Conservation (phyloP, 2,797 vertebrate genomes). For the Menidia menidia region DNA sequence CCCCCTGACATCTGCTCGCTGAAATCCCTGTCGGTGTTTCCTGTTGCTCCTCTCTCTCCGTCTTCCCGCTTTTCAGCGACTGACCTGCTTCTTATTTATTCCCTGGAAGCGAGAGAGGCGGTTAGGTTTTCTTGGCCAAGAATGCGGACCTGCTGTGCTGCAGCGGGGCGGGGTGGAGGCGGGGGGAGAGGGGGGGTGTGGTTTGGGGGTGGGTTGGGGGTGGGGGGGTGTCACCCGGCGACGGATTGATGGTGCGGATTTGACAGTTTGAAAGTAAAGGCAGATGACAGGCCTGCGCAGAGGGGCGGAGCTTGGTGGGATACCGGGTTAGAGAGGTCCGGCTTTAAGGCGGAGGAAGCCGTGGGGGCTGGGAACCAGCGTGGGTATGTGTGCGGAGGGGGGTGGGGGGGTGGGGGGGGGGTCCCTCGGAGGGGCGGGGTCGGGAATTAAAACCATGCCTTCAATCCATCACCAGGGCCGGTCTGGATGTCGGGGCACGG, state of each 20-base stretch:
- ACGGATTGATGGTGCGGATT: conserved; percentile 44
- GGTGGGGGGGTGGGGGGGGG: conserved; percentile 22
- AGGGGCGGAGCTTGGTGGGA: conserved; percentile 52
- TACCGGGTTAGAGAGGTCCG: conserved; percentile 61
- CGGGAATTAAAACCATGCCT: conserved; percentile 81
- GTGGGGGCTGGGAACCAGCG: neutral
- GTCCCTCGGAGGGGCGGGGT: conserved; percentile 34
- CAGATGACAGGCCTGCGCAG: conserved; percentile 52
- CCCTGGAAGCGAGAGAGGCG: conserved; percentile 37
- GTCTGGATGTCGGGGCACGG: conserved; percentile 70
- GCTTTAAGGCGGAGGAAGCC: conserved; percentile 17
- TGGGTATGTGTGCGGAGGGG: conserved; percentile 27
- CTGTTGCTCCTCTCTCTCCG: neutral
- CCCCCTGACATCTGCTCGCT: neutral
- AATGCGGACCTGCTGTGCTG: conserved; percentile 35
- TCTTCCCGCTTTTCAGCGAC: conserved; percentile 7
- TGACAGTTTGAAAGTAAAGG: conserved; percentile 55
- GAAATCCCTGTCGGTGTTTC: neutral
- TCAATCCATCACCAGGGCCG: conserved; percentile 77
- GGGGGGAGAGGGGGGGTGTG: conserved; percentile 26
- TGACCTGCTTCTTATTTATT: conserved; percentile 24
- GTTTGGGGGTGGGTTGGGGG: neutral
- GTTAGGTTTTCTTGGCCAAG: neutral
- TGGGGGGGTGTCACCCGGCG: neutral
- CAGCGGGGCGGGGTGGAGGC: neutral